Evolutionary conservation across 1,140 invertebrate genomes (phyloP), one percentile per base, ranked within the genome.

Genomic region (Neodiprion virginianus): DNA sequence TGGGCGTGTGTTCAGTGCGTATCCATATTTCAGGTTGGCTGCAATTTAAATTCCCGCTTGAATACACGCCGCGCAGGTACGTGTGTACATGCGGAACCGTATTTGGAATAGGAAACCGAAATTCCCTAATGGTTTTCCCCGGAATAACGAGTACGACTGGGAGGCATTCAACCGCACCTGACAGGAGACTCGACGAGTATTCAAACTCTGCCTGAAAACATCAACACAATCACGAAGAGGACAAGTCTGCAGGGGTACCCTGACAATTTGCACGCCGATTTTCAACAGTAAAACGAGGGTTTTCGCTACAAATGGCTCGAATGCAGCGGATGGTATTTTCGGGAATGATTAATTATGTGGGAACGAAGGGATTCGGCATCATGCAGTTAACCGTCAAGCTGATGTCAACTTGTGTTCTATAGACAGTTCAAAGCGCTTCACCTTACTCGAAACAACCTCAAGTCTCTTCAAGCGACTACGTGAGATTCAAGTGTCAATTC

Each of bases 31-130:
- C 28, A 40, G 28, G 28, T 61, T 14, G 11, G n/a, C n/a, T 61
- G 53, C 7, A 61, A 14, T 61, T 61, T 61, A 61, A 61, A 61
- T 61, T 61, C n/a, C 53, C 53, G 53, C 53, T 61, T 61, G 53
- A 0, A 40, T 40, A 40, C 28, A 40, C 28, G 1, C 28, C 28
- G 28, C 28, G 28, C 28, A 40, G 28, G 28, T 40, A 40, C 28
- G 5, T 40, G 28, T 1, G 28, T 40, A 40, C 28, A 40, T 40
- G 28, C 5, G 28, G 28, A 5, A 40, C 28, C 28, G 11, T 61
- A 61, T 61, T 61, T 17, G 53, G 53, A 61, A 61, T 61, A 61
- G 53, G 53, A 61, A 14, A 61, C 11, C 53, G 53, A 61, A 61
- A 61, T 61, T 61, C 53, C 53, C 53, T 61, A 61, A 61, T 61